phyloP scores from a whole-genome alignment of 1,140 invertebrate species.

The Drosophila novamexicana region DNA sequence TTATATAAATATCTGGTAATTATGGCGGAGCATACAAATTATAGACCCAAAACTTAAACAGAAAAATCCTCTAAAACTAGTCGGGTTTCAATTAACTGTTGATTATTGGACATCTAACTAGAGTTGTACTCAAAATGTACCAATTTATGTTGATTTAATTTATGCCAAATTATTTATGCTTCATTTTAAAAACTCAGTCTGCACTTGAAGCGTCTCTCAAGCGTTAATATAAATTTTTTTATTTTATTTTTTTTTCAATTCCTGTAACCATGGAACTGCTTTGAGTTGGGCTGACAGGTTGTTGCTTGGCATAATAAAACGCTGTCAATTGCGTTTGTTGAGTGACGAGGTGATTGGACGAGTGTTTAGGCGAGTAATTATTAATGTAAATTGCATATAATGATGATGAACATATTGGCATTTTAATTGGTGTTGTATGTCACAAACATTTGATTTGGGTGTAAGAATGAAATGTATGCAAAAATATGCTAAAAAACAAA shows the following conservation, averaged over 20 bases:
- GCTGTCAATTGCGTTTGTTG: conserved; percentile 13
- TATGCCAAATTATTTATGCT: conserved; percentile 21
- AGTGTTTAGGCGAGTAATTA: conserved; percentile 23
- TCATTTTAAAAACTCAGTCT: conserved; percentile 6
- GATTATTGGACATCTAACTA: background rate
- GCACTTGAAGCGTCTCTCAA: conserved; percentile 16
- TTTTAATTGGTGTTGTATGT: background rate
- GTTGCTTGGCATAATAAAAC: conserved; percentile 34
- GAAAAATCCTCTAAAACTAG: no score
- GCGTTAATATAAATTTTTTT: background rate
- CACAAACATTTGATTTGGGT: background rate
- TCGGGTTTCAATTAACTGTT: background rate
- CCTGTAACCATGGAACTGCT: conserved; percentile 2
- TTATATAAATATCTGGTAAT: no score
- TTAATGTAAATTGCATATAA: conserved; percentile 31
- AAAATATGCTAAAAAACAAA: background rate
- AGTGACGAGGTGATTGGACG: conserved; percentile 15
- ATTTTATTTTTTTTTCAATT: conserved; percentile 10
- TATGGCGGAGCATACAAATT: no score
- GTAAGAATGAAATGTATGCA: background rate
- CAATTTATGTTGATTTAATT: conserved; percentile 16
- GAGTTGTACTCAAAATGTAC: background rate
- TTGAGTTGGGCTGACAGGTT: conserved; percentile 28
- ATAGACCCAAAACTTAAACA: background rate
- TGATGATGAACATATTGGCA: conserved; percentile 10